Conservation (phyloP, 1,140 invertebrate genomes). For the Aphelenchoides besseyi region DNA sequence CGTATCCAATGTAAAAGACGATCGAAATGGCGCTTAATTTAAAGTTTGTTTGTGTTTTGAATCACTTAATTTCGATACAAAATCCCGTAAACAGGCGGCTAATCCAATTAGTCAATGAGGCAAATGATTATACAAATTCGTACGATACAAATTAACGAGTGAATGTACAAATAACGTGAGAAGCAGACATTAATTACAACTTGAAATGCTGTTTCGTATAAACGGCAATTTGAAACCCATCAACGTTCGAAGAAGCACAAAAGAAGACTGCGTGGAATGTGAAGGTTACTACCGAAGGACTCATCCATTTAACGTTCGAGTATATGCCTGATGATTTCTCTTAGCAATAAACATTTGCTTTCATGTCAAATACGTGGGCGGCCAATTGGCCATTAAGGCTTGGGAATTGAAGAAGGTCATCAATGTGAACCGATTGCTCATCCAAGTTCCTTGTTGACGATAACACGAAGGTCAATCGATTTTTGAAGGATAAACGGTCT, state of each 20-base stretch:
- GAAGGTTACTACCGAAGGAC: background rate
- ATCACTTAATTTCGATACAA: no score
- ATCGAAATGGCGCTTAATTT: background rate
- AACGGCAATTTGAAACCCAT: background rate
- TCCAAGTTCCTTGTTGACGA: no score
- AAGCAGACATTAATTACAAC: background rate
- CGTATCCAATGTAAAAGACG: background rate
- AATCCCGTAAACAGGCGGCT: no score
- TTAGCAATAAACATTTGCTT: no score
- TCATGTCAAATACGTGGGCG: no score
- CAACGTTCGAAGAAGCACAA: background rate
- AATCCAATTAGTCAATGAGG: background rate
- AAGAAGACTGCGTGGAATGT: background rate
- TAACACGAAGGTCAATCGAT: no score
- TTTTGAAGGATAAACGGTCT: no score
- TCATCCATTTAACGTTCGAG: background rate
- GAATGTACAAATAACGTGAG: background rate
- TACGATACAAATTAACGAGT: background rate
- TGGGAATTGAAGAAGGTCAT: no score
- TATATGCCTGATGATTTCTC: no score
- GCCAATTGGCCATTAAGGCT: no score
- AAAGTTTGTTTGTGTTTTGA: background rate
- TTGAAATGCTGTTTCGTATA: background rate
- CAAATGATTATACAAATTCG: background rate
- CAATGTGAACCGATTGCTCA: no score